Evolutionary conservation across 2,113 vertebrate genomes (phyloP).

Genomic region (Podilymbus podiceps): DNA sequence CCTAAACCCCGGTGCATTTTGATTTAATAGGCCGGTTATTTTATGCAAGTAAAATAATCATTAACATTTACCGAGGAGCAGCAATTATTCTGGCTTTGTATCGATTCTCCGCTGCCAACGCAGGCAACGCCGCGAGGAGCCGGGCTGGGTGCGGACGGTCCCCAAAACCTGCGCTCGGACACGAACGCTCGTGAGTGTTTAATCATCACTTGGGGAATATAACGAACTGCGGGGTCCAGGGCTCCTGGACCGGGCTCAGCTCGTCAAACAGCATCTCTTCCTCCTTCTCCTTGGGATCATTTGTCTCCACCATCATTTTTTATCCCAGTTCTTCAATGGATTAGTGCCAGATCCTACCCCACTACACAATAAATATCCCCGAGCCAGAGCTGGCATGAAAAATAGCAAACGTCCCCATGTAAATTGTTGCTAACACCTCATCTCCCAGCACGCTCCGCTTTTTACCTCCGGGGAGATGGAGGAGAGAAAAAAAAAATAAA

Average conservation of each 20-base stretch:
- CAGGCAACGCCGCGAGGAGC: neutral
- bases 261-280: neutral
- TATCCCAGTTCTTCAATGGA: neutral
- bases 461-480: neutral
- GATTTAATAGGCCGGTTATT: conserved; percentile 36
- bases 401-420: neutral
- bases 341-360: neutral
- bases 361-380: neutral
- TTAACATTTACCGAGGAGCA: neutral
- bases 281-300: neutral
- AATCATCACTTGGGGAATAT: neutral
- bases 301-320: neutral
- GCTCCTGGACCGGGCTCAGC: neutral
- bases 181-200: rapidly evolving
- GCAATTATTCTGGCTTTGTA: neutral
- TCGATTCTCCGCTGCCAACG: neutral
- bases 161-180: neutral
- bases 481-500: neutral
- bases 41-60: conserved; percentile 53
- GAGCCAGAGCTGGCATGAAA: neutral
- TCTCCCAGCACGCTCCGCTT: neutral
- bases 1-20: neutral
- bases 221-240: rapidly evolving
- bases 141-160: neutral
- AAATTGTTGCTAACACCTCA: neutral